These are phyloP conservation scores for Scomber japonicus DNA, from an alignment of 2,113 vertebrate species.

Conservation along the genomic window DNA sequence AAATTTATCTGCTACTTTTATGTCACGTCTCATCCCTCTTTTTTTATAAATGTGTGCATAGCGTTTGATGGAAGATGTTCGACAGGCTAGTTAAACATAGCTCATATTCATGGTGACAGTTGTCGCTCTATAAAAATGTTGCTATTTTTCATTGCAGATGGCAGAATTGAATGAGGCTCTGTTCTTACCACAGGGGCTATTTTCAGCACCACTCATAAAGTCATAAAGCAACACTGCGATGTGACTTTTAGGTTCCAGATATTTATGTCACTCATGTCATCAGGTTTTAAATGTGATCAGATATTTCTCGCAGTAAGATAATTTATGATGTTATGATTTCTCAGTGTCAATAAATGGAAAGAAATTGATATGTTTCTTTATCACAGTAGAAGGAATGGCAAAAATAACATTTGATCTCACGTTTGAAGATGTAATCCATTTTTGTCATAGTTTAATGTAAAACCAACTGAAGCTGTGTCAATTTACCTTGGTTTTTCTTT, in stretches of 20 bases:
- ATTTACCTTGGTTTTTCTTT: background rate
- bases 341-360: background rate
- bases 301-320: background rate
- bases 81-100: constrained; percentile 44
- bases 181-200: constrained; percentile 59
- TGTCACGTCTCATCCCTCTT: background rate
- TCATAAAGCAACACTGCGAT: constrained; percentile 23
- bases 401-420: background rate
- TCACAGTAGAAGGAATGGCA: background rate
- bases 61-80: constrained; percentile 32
- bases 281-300: background rate
- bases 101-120: constrained; percentile 59
- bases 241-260: constrained; percentile 42
- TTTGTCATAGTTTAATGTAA: background rate
- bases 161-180: constrained; percentile 62
- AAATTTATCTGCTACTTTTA: constrained; percentile 29
- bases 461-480: too few relatives aligned
- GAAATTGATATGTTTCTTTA: background rate
- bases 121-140: constrained; percentile 61
- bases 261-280: constrained; percentile 12
- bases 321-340: background rate
- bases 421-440: background rate
- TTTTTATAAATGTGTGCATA: background rate
- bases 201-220: constrained; percentile 51
- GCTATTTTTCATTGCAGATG: constrained; percentile 65